Conservation (phyloP, 1,140 invertebrate species). For the Cotesia chilonis region DNA sequence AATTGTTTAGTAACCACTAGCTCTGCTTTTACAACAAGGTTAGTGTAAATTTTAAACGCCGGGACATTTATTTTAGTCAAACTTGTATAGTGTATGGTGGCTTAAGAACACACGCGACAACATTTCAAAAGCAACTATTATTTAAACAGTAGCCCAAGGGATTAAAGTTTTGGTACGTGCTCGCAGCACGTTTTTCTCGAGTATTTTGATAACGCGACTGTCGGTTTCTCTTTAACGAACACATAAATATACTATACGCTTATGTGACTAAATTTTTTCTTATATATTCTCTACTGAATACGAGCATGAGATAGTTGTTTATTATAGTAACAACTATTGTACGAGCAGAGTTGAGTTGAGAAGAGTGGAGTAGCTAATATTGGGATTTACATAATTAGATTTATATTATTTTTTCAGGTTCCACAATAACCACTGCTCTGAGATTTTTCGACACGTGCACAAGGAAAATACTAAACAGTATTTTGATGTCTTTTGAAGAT, state of each 20-base stretch:
- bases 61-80: background rate
- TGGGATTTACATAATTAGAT: conserved; percentile 61
- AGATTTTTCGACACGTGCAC: conserved; percentile 51
- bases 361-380: conserved; percentile 44
- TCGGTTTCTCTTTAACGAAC: conserved; percentile 30
- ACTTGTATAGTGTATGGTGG: background rate
- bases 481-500: conserved; percentile 4
- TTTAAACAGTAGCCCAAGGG: conserved; percentile 31
- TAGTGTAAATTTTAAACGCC: background rate
- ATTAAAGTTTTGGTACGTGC: conserved; percentile 50
- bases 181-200: conserved; percentile 46
- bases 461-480: conserved; percentile 44
- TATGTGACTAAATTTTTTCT: conserved; percentile 13
- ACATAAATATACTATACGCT: conserved; percentile 6
- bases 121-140: conserved; percentile 43
- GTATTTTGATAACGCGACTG: conserved; percentile 58
- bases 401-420: conserved; percentile 57
- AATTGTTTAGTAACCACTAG: no score
- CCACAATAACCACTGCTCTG: conserved; percentile 11
- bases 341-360: conserved; percentile 15
- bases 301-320: background rate
- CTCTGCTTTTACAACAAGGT: no score
- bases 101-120: conserved; percentile 30
- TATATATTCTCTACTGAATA: no score
- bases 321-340: conserved; percentile 38